Conservation (phyloP, 2,113 vertebrate species). For the Myotis lucifugus region DNA sequence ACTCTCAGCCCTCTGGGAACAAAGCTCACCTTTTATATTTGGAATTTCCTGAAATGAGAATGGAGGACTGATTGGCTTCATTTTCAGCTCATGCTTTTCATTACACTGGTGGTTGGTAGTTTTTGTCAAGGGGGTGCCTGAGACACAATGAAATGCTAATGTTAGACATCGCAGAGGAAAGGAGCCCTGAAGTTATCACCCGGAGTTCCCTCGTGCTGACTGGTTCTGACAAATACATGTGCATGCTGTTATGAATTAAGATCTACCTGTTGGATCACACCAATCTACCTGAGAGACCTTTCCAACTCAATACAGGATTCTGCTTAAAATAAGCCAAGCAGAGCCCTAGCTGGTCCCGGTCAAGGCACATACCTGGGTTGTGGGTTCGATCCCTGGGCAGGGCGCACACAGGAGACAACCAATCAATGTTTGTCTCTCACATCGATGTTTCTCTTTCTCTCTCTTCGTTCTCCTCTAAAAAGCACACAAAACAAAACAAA, state of each 20-base stretch:
- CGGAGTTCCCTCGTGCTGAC: constrained; percentile 8
- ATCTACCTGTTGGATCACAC: background rate
- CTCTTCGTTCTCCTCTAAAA: background rate
- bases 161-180: background rate
- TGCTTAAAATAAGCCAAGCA: constrained; percentile 56
- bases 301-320: background rate
- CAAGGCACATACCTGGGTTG: too few species aligned
- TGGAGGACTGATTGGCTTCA: background rate
- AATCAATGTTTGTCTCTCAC: background rate
- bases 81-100: constrained; percentile 9
- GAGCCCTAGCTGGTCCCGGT: background rate
- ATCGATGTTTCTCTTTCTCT: background rate
- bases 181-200: background rate
- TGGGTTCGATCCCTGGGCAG: background rate
- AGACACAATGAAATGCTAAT: background rate
- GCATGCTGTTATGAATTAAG: background rate
- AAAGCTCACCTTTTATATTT: constrained; percentile 55
- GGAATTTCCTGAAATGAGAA: constrained; percentile 44
- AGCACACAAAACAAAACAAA: background rate
- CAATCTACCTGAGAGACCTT: background rate
- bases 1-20: constrained; percentile 17
- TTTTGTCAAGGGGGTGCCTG: background rate
- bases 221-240: background rate
- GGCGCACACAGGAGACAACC: background rate
- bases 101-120: background rate